phyloP scores from a whole-genome alignment of 2,888 invertebrate species.

The Myopa testacea region DNA sequence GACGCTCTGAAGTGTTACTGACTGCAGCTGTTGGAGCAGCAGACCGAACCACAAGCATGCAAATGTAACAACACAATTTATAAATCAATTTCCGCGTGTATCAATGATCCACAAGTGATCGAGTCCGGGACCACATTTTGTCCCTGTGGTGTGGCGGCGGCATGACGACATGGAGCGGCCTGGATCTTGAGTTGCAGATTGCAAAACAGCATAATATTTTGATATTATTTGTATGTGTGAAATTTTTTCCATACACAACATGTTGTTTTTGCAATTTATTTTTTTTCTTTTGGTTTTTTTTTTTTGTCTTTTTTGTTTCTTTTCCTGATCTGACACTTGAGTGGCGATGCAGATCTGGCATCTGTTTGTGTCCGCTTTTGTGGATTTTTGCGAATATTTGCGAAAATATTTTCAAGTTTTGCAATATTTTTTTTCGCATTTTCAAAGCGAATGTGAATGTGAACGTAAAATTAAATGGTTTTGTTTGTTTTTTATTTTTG shows the following conservation, averaged over 20 bases:
- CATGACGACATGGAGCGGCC: slow-evolving; percentile 7
- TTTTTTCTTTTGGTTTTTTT: not conserved
- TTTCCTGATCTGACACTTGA: slow-evolving; percentile 27
- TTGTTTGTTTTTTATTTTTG: slow-evolving; percentile 16
- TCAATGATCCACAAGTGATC: slow-evolving; percentile 40
- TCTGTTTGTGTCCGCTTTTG: slow-evolving; percentile 18
- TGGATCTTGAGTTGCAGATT: slow-evolving; percentile 34
- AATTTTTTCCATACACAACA: not conserved
- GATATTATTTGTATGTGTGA: slow-evolving; percentile 19
- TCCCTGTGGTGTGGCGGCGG: slow-evolving; percentile 21
- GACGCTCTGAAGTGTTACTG: slow-evolving; percentile 1
- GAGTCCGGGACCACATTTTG: slow-evolving; percentile 20
- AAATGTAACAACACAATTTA: slow-evolving; percentile 44
- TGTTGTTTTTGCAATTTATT: not conserved
- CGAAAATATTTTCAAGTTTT: slow-evolving; percentile 24
- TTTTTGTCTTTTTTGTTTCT: not conserved
- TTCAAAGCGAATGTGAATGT: slow-evolving; percentile 13
- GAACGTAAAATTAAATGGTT: not conserved
- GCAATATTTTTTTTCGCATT: not conserved
- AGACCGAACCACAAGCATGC: slow-evolving; percentile 6
- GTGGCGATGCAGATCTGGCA: not conserved
- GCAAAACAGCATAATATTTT: slow-evolving; percentile 38
- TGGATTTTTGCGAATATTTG: slow-evolving; percentile 18
- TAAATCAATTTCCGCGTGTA: slow-evolving; percentile 42
- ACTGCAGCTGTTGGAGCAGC: slow-evolving; percentile 1